A percentile compares a stretch with the other conserved stretches of the same genome.
phyloP scores from a whole-genome alignment of 2,888 invertebrate genomes.

The Caenorhabditis japonica region DNA sequence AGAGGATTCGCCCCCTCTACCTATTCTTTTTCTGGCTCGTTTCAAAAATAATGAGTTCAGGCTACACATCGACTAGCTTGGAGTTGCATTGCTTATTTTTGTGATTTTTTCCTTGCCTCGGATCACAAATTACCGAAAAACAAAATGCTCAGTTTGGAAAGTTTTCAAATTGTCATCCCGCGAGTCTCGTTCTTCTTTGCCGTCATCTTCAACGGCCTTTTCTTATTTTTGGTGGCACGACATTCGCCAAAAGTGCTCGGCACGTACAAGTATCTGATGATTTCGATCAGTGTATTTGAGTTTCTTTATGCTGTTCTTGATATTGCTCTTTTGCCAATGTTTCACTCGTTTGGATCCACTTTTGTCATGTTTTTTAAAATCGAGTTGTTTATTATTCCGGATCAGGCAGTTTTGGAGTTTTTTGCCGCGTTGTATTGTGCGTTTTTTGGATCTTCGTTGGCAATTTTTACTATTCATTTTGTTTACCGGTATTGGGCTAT shows the following conservation, averaged over 20 bases:
- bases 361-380: conserved; percentile 15
- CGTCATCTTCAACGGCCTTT: conserved; percentile 1
- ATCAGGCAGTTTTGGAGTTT: conserved; percentile 16
- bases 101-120: too few relatives aligned
- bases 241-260: conserved; percentile 20
- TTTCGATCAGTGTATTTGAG: conserved; percentile 20
- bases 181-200: neutral
- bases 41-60: too few relatives aligned
- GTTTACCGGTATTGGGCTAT: conserved; percentile 27
- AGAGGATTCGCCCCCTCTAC: too few relatives aligned
- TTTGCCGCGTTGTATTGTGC: conserved; percentile 18
- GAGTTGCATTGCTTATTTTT: too few relatives aligned
- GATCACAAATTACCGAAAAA: too few relatives aligned
- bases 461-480: conserved; percentile 29
- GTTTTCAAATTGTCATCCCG: neutral
- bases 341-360: conserved; percentile 27
- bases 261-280: conserved; percentile 27
- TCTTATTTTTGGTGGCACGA: neutral
- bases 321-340: conserved; percentile 16
- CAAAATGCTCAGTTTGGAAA: conserved; percentile 1
- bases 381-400: neutral
- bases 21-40: too few relatives aligned
- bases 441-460: conserved; percentile 33
- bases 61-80: too few relatives aligned
- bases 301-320: conserved; percentile 18